Evolutionary conservation across 2,113 vertebrate genomes (phyloP).

Genomic region (Taxidea taxus): DNA sequence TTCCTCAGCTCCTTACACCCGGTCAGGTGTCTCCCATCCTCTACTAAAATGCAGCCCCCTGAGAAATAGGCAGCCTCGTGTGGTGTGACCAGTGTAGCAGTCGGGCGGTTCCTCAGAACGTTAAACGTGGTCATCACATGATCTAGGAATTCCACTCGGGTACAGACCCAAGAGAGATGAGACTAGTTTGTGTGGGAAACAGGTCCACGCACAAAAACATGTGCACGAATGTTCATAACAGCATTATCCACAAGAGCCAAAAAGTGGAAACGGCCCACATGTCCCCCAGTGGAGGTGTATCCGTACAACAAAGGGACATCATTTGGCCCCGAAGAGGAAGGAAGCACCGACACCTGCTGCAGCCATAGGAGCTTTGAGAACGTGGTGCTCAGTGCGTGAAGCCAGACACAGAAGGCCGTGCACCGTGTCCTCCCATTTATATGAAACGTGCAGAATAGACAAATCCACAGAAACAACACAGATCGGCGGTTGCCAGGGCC

Average conservation of each 20-base stretch:
- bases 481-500: not conserved
- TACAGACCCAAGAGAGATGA: not conserved
- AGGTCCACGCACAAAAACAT: not conserved
- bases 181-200: not conserved
- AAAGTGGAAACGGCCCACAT: not conserved
- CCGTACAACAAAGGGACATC: not conserved
- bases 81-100: not conserved
- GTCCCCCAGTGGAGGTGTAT: accelerated
- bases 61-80: not conserved
- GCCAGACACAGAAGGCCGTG: not conserved
- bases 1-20: not conserved
- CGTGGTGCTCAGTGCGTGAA: not conserved
- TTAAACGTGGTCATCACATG: not conserved
- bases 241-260: too few relatives aligned
- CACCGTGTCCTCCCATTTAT: not conserved
- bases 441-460: not conserved
- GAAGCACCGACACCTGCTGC: accelerated
- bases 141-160: not conserved
- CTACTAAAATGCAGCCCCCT: not conserved
- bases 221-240: not conserved
- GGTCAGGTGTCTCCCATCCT: not conserved
- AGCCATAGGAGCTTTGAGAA: not conserved
- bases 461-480: not conserved
- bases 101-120: not conserved
- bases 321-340: not conserved